Evolutionary conservation across 1,140 invertebrate genomes (phyloP), one percentile per base, ranked within the genome.

Genomic region (Drosophila nannoptera): DNA sequence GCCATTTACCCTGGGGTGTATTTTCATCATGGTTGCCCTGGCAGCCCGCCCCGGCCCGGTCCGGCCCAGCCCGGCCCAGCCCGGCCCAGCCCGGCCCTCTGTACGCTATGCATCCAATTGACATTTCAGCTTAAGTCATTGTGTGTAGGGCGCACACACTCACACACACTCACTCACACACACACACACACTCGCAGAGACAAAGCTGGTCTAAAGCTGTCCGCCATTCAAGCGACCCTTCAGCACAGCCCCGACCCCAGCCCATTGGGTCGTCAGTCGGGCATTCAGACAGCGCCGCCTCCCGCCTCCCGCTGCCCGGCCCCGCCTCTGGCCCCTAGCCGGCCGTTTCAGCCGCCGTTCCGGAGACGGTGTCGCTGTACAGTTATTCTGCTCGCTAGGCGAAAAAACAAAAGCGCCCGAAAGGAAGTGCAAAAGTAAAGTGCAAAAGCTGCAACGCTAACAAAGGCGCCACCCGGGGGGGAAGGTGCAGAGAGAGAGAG

Each of bases 121-220:
- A 84, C 80, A 84, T 84, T 84, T 84, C 81, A 84, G 80, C 80
- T 84, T 84, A 84, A 84, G 81, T 84, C 81, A 84, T 84, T 84
- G 73, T 84, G 75, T 80, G 66, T 22, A 22, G 71, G 60, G 76
- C 73, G 35, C 12, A 35, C 43, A 73, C 73, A 77, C 38, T 43
- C 38, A 50, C 46, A 43, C 16, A 66, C 35, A 42, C 31, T 58
- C 69, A 56, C 45, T 58, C 69, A 56, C 45, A 50, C 38, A 45
- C 14, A 43, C 0, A 35, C 31, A 31, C 9, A 31, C 50, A 73
- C 71, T 68, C 66, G 59, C 49, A 77, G 62, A 54, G 70, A 50
- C 66, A 70, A 62, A 62, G 55, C 60, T 31, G 42, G 42, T 42
- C 70, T 62, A 71, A 69, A 78, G 76, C 73, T 78, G 80, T 76